Percentiles rank a stretch among this genome's conserved stretches.
Evolutionary conservation across 2,113 vertebrate species (phyloP).

Genomic region (Hippocampus mohnikei): DNA sequence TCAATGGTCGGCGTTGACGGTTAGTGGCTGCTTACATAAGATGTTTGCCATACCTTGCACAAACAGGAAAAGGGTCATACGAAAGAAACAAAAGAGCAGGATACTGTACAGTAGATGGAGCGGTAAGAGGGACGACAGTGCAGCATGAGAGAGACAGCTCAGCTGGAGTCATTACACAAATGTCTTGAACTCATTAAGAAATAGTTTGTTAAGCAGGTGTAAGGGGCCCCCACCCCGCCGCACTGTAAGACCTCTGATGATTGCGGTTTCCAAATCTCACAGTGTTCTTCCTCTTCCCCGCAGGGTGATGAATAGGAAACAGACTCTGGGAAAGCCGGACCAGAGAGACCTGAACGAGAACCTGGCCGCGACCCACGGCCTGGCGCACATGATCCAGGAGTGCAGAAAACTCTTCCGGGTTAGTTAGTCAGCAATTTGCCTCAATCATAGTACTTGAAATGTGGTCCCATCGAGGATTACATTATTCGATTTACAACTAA

Average conservation of each 20-base stretch:
- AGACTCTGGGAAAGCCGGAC: slow-evolving; percentile 90
- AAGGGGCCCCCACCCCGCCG: too few relatives aligned
- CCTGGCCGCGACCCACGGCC: slow-evolving; percentile 90
- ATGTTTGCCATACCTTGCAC: slow-evolving; percentile 25
- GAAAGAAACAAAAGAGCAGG: slow-evolving; percentile 48
- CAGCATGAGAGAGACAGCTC: slow-evolving; percentile 21
- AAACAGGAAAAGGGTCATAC: slow-evolving; percentile 60
- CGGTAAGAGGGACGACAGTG: slow-evolving; percentile 14
- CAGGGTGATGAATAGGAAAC: slow-evolving; percentile 97
- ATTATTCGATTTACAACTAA: background rate
- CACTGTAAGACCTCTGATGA: background rate
- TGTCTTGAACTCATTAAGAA: slow-evolving; percentile 23
- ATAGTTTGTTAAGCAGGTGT: slow-evolving; percentile 3
- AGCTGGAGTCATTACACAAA: slow-evolving; percentile 42
- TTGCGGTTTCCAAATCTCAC: slow-evolving; percentile 17
- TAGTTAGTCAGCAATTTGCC: slow-evolving; percentile 40
- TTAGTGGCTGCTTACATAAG: slow-evolving; percentile 31
- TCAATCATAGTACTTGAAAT: background rate
- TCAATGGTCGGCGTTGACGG: background rate
- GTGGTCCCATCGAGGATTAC: background rate
- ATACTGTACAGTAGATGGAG: slow-evolving; percentile 36
- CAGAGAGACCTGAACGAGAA: slow-evolving; percentile 97
- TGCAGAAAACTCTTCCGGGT: slow-evolving; percentile 94
- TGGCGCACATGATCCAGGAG: slow-evolving; percentile 96
- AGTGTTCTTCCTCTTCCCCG: slow-evolving; percentile 13